Conservation (phyloP, 2,888 invertebrate genomes). For the Barypeithes pellucidus region DNA sequence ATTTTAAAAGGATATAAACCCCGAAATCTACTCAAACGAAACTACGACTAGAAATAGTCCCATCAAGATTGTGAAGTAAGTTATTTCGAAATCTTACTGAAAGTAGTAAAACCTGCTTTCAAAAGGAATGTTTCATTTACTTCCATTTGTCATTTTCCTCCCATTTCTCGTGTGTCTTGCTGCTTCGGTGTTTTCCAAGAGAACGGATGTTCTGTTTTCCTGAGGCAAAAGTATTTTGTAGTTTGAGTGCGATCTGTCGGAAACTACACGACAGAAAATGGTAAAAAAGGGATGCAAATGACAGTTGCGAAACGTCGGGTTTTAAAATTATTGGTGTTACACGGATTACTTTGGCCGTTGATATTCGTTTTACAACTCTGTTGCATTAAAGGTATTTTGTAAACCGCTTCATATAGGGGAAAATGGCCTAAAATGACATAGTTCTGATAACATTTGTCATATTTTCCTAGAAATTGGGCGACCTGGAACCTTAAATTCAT, state of each 20-base stretch:
- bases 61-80: slow-evolving; percentile 19
- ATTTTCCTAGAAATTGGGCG: no score
- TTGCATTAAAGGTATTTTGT: no score
- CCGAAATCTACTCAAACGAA: neutral
- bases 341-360: no score
- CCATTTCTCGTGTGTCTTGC: slow-evolving; percentile 33
- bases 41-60: slow-evolving; percentile 6
- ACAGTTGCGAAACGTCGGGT: no score
- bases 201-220: slow-evolving; percentile 34
- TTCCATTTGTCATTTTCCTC: slow-evolving; percentile 45
- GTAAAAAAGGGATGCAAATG: neutral
- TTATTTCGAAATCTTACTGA: slow-evolving; percentile 21
- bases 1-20: slow-evolving; percentile 5
- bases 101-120: slow-evolving; percentile 41
- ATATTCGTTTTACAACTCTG: no score
- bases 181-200: slow-evolving; percentile 19
- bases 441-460: no score
- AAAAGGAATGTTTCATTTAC: slow-evolving; percentile 41
- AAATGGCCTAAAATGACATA: no score
- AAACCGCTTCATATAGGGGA: no score
- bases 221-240: slow-evolving; percentile 13
- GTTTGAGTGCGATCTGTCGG: neutral
- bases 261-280: neutral
- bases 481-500: no score
- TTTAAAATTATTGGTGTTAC: no score